Evolutionary conservation across 1,140 invertebrate genomes (phyloP), one percentile per base, ranked within the genome.

Genomic region (Listronotus oregonensis): DNA sequence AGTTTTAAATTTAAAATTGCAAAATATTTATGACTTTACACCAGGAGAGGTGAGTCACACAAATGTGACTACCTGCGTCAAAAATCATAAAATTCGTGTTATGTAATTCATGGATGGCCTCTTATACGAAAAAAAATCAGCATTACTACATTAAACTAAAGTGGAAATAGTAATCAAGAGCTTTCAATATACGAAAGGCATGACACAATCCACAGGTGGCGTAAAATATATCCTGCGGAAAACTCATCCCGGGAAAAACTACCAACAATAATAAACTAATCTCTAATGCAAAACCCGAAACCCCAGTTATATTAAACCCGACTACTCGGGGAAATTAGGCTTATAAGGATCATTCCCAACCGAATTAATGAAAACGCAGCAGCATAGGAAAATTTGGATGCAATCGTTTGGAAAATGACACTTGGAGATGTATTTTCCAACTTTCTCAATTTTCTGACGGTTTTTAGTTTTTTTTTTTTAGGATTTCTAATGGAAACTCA

Each of bases 251-350:
- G n/a, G 15, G 57, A 59, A 59, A 37, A 49, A 32, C 57, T 47
- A 59, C 57, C 34, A 49, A 59, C 57, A 59, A 49, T 49, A 59
- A 59, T 37, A 47, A 59, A 59, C 57, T 59, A 59, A 59, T 59
- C 34, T 49, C 57, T 59, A 59, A 59, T 59, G 57, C 57, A 59
- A 59, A 59, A 59, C 43, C 46, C 18, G 44, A 44, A 49, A 59
- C 47, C n/a, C 43, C 32, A 31, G 43, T 59, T 59, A 40, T 37
- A 59, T 59, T 40, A 47, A 59, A 59, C 57, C 34, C 43, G 57
- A 18, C 57, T 59, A 59, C 57, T 59, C 57, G 27, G 57, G 57
- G 57, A 59, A 59, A 59, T 59, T 59, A 59, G 44, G 57, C 32
- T 27, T 44, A 14, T 49, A 59, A 59, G 57, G 27, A 59, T 59